Evolutionary conservation across 2,888 invertebrate species (phyloP).

Genomic region (Brachypalpus laphriformis): DNA sequence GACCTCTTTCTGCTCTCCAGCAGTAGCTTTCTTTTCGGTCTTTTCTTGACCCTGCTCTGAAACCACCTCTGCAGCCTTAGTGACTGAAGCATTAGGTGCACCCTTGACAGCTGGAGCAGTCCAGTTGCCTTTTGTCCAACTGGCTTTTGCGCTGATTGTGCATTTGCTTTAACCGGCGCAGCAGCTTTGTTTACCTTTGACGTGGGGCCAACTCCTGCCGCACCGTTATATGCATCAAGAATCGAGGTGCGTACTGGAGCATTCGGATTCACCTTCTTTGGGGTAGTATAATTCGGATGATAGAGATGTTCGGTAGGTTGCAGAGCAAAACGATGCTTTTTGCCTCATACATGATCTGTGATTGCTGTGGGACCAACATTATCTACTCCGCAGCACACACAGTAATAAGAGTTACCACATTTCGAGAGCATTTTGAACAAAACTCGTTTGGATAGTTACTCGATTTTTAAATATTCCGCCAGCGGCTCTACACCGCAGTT

Average conservation of each 20-base stretch:
- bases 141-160: not conserved
- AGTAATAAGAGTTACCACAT: constrained; percentile 67
- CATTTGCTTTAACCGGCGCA: not conserved
- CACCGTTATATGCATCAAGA: constrained; percentile 21
- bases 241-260: not conserved
- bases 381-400: constrained; percentile 77
- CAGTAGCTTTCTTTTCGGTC: not conserved
- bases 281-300: constrained; percentile 75
- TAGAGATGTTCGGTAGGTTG: constrained; percentile 74
- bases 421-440: constrained; percentile 76
- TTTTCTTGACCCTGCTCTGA: not conserved
- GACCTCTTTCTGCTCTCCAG: not conserved
- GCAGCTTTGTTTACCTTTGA: not conserved
- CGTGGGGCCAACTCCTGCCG: not conserved
- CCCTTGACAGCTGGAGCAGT: not conserved
- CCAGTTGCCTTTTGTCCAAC: not conserved
- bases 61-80: not conserved
- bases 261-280: constrained; percentile 43
- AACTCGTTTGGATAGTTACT: constrained; percentile 73
- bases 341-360: constrained; percentile 78
- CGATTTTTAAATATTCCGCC: constrained; percentile 76
- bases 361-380: constrained; percentile 78
- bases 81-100: not conserved
- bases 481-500: no score
- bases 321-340: constrained; percentile 77